Conservation (phyloP, 1,140 invertebrate species). For the Dreissena rostriformis region DNA sequence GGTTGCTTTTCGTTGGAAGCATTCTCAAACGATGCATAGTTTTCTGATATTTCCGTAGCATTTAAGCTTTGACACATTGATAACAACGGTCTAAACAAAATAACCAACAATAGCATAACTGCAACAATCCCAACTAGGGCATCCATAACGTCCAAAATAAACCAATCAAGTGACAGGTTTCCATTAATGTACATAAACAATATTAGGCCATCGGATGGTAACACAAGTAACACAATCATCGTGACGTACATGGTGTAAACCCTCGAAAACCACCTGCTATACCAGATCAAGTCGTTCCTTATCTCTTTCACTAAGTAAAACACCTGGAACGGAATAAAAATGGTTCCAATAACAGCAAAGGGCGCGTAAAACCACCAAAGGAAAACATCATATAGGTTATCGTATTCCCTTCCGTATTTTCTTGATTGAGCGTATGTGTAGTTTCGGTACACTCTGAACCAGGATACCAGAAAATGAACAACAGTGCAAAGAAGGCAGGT, state of each 20-base stretch:
- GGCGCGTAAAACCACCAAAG: not conserved
- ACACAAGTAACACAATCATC: not conserved
- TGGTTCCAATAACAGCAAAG: not conserved
- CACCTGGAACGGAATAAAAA: not conserved
- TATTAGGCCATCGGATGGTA: not conserved
- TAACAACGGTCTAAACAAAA: not conserved
- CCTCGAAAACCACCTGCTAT: not conserved
- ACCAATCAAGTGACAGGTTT: not conserved
- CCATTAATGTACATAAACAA: not conserved
- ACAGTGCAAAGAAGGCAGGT: not conserved
- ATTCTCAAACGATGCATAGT: not conserved
- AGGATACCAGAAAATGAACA: not conserved
- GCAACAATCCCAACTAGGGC: not conserved
- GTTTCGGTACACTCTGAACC: not conserved
- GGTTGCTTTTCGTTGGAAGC: not conserved
- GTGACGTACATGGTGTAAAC: not conserved
- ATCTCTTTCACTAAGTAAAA: not conserved
- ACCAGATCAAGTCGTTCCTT: not conserved
- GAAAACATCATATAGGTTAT: not conserved
- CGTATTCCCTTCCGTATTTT: not conserved
- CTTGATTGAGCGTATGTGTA: not conserved
- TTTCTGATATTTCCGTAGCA: not conserved
- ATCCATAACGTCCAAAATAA: not conserved
- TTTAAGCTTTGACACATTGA: not conserved
- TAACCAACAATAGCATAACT: not conserved